A percentile compares a stretch with the other conserved stretches of the same genome.
These are phyloP conservation scores for Lutraria lutraria DNA, from an alignment of 2,888 invertebrate genomes.

Conservation along the genomic window DNA sequence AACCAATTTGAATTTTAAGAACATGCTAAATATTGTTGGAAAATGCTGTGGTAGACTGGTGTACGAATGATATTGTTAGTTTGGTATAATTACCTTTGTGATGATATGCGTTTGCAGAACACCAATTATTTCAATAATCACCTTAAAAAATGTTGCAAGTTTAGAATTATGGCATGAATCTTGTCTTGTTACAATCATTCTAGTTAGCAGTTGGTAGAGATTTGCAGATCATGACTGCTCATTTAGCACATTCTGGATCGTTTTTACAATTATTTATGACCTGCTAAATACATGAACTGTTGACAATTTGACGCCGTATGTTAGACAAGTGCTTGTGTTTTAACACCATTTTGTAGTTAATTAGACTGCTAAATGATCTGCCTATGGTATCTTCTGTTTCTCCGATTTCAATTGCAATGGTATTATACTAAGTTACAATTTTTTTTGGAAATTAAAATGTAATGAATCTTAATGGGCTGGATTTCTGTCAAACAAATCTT, in stretches of 20 bases:
- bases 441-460: neutral
- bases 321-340: conserved; percentile 12
- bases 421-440: neutral
- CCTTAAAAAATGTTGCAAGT: neutral
- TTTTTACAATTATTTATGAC: conserved; percentile 13
- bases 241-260: conserved; percentile 14
- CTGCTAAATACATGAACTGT: neutral
- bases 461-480: neutral
- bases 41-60: no score
- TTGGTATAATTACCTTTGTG: no score
- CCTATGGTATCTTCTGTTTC: neutral
- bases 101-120: neutral
- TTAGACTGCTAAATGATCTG: neutral
- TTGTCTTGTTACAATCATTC: neutral
- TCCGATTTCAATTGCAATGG: neutral
- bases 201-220: conserved; percentile 6
- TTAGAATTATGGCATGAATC: neutral
- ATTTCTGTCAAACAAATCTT: neutral
- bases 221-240: conserved; percentile 1
- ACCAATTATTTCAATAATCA: conserved; percentile 1
- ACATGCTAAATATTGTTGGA: no score
- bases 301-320: conserved; percentile 19
- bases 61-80: no score
- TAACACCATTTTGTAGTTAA: conserved; percentile 8
- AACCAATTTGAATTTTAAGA: no score